A percentile compares a stretch with the other conserved stretches of the same genome.
phyloP scores from a whole-genome alignment of 2,888 invertebrate species.

The Conchocele bisecta region DNA sequence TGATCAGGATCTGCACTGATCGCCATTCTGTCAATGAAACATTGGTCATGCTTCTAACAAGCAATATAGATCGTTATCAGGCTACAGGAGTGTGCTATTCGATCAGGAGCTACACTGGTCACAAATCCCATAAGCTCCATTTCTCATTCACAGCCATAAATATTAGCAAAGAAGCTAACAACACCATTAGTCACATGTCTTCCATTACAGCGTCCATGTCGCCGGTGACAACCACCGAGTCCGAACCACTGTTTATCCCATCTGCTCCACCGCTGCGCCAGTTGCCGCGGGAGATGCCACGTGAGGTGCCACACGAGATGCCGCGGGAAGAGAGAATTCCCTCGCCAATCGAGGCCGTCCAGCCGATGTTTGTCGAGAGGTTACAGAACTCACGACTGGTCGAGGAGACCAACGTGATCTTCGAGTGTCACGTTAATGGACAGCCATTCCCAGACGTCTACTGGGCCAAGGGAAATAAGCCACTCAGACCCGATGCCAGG shows the following conservation, averaged over 20 bases:
- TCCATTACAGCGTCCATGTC: slow-evolving; percentile 8
- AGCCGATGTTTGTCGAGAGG: slow-evolving; percentile 71
- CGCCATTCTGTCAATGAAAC: too few relatives aligned
- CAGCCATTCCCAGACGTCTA: slow-evolving; percentile 81
- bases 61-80: too few relatives aligned
- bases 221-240: slow-evolving; percentile 49
- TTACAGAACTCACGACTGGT: slow-evolving; percentile 78
- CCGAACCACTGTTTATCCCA: too few relatives aligned
- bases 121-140: too few relatives aligned
- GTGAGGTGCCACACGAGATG: neutral
- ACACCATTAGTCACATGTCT: too few relatives aligned
- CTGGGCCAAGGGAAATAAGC: slow-evolving; percentile 78
- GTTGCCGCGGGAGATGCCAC: slow-evolving; percentile 21
- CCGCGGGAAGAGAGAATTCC: slow-evolving; percentile 62
- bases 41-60: too few relatives aligned
- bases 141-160: too few relatives aligned
- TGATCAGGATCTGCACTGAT: too few relatives aligned
- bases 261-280: slow-evolving; percentile 46
- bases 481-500: slow-evolving; percentile 79
- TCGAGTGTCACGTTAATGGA: slow-evolving; percentile 79
- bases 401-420: slow-evolving; percentile 81
- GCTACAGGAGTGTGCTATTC: too few relatives aligned
- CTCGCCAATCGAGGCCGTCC: slow-evolving; percentile 67
- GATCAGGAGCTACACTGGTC: too few relatives aligned
- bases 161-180: too few relatives aligned